phyloP scores from a whole-genome alignment of 1,140 invertebrate genomes.

The Drosophila kikkawai region DNA sequence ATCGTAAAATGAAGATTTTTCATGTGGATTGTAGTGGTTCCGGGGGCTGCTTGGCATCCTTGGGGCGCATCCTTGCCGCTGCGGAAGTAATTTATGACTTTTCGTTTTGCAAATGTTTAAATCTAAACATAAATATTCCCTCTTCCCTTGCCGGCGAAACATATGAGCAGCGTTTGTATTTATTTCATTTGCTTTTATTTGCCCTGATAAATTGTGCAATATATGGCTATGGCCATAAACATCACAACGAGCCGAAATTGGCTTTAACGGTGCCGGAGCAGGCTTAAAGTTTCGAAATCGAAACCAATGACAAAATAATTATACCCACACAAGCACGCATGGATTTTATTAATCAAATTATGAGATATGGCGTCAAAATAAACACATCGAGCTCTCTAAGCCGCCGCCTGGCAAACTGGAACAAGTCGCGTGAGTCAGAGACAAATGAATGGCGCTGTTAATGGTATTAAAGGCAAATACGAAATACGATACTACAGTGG shows the following conservation, averaged over 20 bases:
- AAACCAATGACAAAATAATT: slow-evolving; percentile 65
- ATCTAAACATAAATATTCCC: slow-evolving; percentile 80
- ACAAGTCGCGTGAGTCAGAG: slow-evolving; percentile 62
- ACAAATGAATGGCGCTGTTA: slow-evolving; percentile 72
- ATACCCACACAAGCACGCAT: slow-evolving; percentile 27
- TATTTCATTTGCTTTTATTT: slow-evolving; percentile 80
- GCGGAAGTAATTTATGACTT: slow-evolving; percentile 84
- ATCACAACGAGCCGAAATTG: slow-evolving; percentile 51
- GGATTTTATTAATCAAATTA: slow-evolving; percentile 75
- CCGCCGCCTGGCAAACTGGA: slow-evolving; percentile 45
- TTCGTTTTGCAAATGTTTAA: slow-evolving; percentile 83
- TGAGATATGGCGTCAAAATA: slow-evolving; percentile 80
- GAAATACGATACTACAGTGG: slow-evolving; percentile 41
- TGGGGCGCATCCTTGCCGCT: slow-evolving; percentile 68
- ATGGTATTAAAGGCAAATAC: slow-evolving; percentile 80
- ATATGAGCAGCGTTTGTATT: slow-evolving; percentile 78
- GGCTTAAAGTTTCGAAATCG: slow-evolving; percentile 58
- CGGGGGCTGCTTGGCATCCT: slow-evolving; percentile 51
- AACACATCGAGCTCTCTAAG: slow-evolving; percentile 57
- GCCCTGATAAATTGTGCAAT: slow-evolving; percentile 80
- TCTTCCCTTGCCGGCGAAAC: slow-evolving; percentile 47
- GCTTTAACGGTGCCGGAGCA: slow-evolving; percentile 55
- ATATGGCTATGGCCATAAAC: slow-evolving; percentile 71
- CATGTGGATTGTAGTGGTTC: slow-evolving; percentile 73
- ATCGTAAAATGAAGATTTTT: slow-evolving; percentile 84